These are phyloP conservation scores for Megathymus violae DNA, from an alignment of 1,140 invertebrate genomes.

Conservation along the genomic window DNA sequence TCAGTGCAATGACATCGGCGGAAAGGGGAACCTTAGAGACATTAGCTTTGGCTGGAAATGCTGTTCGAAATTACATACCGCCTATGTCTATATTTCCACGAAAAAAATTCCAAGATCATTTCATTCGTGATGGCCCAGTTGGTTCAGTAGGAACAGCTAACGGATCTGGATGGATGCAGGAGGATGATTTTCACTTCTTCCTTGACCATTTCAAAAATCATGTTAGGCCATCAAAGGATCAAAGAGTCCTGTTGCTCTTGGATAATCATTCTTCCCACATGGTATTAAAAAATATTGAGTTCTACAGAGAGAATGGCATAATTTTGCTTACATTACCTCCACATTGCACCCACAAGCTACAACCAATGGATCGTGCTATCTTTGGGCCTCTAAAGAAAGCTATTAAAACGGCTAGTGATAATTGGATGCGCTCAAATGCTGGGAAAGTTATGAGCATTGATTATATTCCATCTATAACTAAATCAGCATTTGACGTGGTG, in stretches of 20 bases:
- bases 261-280: no score
- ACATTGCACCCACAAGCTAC: constrained; percentile 18
- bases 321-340: constrained; percentile 18
- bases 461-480: no score
- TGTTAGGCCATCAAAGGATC: no score
- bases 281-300: no score
- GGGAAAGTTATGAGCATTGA: no score
- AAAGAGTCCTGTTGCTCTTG: no score
- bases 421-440: no score
- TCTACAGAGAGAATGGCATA: background rate
- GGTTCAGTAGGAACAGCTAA: constrained; percentile 33
- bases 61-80: constrained; percentile 53
- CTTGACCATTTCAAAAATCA: constrained; percentile 23
- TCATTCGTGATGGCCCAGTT: constrained; percentile 56
- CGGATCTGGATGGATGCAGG: constrained; percentile 55
- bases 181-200: constrained; percentile 46
- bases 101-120: constrained; percentile 49
- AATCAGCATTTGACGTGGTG: no score
- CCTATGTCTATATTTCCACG: constrained; percentile 62
- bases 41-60: constrained; percentile 45
- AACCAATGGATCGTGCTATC: constrained; percentile 5
- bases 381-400: constrained; percentile 16
- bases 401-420: no score
- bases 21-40: constrained; percentile 44
- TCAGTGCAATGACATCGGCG: constrained; percentile 50